Base-by-base conservation (phyloP, 2,797 vertebrate genomes). In the Momotus momota region DNA sequence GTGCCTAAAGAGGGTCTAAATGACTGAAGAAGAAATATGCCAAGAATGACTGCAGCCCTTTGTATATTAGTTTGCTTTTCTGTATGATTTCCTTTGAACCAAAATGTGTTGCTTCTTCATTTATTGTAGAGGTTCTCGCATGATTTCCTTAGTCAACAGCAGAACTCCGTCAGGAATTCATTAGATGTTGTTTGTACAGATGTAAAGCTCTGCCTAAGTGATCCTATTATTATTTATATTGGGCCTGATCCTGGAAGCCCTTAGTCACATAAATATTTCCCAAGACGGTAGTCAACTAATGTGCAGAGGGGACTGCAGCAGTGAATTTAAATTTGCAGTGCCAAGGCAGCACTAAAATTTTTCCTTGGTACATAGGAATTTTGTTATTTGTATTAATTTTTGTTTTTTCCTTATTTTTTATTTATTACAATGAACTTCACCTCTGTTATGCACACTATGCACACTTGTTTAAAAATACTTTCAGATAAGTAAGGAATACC, bases 91-190 rank as follows among this genome's bases (percentile, higher is more conserved):
- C 57, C 91, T 95, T 95, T 96, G 85, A 96, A 88, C 88, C 80
- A 72, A 90, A 92, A 93, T 80, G 86, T 79, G 66, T 93, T 88
- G 43, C 67, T 90, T 71, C 88, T 92, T 90, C 85, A 60, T 74
- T 93, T 85, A 77, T 84, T 92, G 91, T 93, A 67, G 64, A 82
- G 64, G 16, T 93, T 93, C 85, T 94, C 83, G 90, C 74, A 91
- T 77, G 60, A 86, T 88, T 93, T 92, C 86, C 70, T 93, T 51
- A 86, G 93, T 96, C 91, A 97, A 94, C 88, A 95, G 51, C 51
- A 95, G 80, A 96, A 94, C 77, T 90, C 91, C 87, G 84, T 90
- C 73, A 97, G 90, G 82, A 97, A 95, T 97, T 97, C 88, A 96
- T 96, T 91, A 96, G 80, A 49, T 26, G 49, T 33, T 96, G 73